phyloP scores from a whole-genome alignment of 2,113 vertebrate species.

The Gnathonemus echidnorhynchus region DNA sequence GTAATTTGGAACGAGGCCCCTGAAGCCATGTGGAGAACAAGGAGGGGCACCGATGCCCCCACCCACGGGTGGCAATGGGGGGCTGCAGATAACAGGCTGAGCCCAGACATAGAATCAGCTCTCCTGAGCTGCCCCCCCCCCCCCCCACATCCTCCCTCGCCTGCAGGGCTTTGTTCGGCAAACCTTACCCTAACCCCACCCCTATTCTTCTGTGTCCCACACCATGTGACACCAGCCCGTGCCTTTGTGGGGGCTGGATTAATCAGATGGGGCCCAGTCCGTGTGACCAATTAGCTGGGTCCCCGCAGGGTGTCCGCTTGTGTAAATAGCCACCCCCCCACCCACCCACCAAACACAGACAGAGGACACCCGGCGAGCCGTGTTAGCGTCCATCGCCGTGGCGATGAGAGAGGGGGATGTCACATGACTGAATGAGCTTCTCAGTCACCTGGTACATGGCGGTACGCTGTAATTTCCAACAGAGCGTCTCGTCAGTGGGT shows the following conservation, averaged over 20 bases:
- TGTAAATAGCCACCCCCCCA: constrained; percentile 56
- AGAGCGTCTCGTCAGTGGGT: not conserved
- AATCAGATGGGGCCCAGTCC: constrained; percentile 57
- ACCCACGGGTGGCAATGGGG: constrained; percentile 60
- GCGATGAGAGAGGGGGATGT: not conserved
- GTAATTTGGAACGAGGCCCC: constrained; percentile 31
- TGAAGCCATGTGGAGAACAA: constrained; percentile 60
- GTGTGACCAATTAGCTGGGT: constrained; percentile 69
- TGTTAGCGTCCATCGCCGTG: not conserved
- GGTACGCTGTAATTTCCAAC: not conserved
- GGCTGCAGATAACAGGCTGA: constrained; percentile 60
- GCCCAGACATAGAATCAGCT: constrained; percentile 54
- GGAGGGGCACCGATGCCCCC: constrained; percentile 56
- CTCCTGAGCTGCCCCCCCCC: constrained; percentile 23
- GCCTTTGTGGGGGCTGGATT: constrained; percentile 53
- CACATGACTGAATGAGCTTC: not conserved
- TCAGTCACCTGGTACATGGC: not conserved
- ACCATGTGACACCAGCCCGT: constrained; percentile 36
- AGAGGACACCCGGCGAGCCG: not conserved
- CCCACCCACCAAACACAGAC: constrained; percentile 40
- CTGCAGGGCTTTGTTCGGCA: constrained; percentile 56
- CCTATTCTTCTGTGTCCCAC: constrained; percentile 6
- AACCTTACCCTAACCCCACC: constrained; percentile 46
- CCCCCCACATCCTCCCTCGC: constrained; percentile 36
- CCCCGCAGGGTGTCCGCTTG: constrained; percentile 60